Percentiles rank a stretch among this genome's conserved stretches.
Conservation (phyloP, 37 sponge, comb jelly and placozoan genomes). For the Aplysina aerophoba region DNA sequence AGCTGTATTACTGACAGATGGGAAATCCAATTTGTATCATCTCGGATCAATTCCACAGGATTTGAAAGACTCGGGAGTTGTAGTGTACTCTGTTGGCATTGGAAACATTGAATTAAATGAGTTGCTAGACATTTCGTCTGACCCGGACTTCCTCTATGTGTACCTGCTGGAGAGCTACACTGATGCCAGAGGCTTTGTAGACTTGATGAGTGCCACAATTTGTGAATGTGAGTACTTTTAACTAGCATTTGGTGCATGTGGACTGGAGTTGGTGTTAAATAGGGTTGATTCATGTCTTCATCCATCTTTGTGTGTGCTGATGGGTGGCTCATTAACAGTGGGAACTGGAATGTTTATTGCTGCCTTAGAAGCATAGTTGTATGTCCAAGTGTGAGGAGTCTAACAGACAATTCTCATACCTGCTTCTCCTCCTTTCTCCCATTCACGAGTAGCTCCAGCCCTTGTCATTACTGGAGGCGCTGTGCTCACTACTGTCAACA, state of each 20-base stretch:
- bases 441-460: constrained; percentile 70
- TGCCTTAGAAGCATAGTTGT: not conserved
- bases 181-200: constrained; percentile 72
- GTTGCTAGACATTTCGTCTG: constrained; percentile 78
- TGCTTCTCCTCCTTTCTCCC: not conserved
- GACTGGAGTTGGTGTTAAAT: not conserved
- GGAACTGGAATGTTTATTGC: not conserved
- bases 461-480: constrained; percentile 79
- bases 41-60: constrained; percentile 32
- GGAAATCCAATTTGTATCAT: constrained; percentile 68
- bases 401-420: not conserved
- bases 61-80: constrained; percentile 66
- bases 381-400: not conserved
- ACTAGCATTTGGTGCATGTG: not conserved
- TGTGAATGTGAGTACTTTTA: constrained; percentile 85
- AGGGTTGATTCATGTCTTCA: not conserved
- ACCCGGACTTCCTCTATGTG: constrained; percentile 73
- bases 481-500: constrained; percentile 64
- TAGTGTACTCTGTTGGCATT: constrained; percentile 78
- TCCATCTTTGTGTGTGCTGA: not conserved
- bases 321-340: not conserved
- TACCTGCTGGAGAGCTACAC: constrained; percentile 72
- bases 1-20: constrained; percentile 88
- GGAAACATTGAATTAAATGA: constrained; percentile 74
- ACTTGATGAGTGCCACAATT: constrained; percentile 74